A percentile compares a stretch with the other conserved stretches of the same genome.
These are phyloP conservation scores for Microchirus variegatus DNA, from an alignment of 2,797 vertebrate species.

Conservation along the genomic window DNA sequence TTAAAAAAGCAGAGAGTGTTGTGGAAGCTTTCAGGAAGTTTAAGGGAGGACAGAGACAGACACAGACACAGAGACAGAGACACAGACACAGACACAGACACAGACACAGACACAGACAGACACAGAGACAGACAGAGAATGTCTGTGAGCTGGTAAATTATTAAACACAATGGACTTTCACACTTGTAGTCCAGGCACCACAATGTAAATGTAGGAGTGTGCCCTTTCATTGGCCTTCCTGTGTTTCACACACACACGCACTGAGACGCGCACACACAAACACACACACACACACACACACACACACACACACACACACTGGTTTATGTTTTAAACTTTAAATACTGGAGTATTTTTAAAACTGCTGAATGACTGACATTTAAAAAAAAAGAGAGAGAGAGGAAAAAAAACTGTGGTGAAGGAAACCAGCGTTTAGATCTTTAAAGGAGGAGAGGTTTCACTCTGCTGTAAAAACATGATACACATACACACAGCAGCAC, in stretches of 20 bases:
- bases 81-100: too few relatives aligned
- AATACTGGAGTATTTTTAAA: conserved; percentile 70
- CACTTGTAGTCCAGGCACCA: conserved; percentile 66
- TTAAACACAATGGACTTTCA: conserved; percentile 84
- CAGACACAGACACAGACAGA: too few relatives aligned
- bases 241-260: conserved; percentile 23
- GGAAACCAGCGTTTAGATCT: too few relatives aligned
- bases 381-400: conserved; percentile 1
- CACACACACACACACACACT: conserved; percentile 7
- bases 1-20: conserved; percentile 3
- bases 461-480: too few relatives aligned
- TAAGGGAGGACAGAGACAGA: conserved; percentile 57
- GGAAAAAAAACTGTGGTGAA: background rate
- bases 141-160: conserved; percentile 77
- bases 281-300: conserved; percentile 21
- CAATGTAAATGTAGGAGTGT: conserved; percentile 66
- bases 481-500: too few relatives aligned
- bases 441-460: too few relatives aligned
- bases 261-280: too few relatives aligned
- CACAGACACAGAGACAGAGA: too few relatives aligned
- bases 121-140: conserved; percentile 53
- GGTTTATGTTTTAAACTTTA: conserved; percentile 20
- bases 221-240: conserved; percentile 70
- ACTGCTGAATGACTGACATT: conserved; percentile 38
- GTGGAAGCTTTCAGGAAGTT: conserved; percentile 55